phyloP scores from a whole-genome alignment of 2,797 vertebrate genomes.

The Delichon dasypus region DNA sequence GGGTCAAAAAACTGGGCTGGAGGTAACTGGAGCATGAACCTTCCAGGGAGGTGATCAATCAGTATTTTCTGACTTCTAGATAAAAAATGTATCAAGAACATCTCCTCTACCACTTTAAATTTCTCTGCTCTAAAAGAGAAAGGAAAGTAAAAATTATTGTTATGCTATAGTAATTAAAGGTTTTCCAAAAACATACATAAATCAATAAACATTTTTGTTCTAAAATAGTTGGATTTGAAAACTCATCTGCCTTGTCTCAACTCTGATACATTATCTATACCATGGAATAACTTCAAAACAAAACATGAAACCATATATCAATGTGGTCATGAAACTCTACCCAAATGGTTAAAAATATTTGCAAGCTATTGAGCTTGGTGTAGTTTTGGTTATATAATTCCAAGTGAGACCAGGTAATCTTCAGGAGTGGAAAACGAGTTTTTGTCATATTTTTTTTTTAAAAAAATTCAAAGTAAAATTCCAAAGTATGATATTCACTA shows the following conservation, averaged over 20 bases:
- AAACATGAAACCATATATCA: background rate
- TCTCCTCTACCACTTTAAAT: background rate
- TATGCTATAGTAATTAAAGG: background rate
- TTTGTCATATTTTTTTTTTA: background rate
- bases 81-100: background rate
- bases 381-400: background rate
- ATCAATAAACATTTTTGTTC: background rate
- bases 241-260: background rate
- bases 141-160: background rate
- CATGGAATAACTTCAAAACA: background rate
- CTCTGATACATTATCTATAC: background rate
- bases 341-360: background rate
- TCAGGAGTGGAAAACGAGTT: background rate
- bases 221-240: background rate
- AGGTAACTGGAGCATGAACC: background rate
- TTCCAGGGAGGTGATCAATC: background rate
- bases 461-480: conserved; percentile 2
- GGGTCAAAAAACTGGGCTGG: background rate
- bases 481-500: background rate
- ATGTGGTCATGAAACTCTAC: background rate
- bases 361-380: background rate
- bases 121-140: background rate
- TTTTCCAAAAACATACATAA: background rate
- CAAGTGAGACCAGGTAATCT: background rate
- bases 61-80: background rate